These are phyloP conservation scores for Argopecten irradians DNA, from an alignment of 1,140 invertebrate genomes.

Conservation along the genomic window DNA sequence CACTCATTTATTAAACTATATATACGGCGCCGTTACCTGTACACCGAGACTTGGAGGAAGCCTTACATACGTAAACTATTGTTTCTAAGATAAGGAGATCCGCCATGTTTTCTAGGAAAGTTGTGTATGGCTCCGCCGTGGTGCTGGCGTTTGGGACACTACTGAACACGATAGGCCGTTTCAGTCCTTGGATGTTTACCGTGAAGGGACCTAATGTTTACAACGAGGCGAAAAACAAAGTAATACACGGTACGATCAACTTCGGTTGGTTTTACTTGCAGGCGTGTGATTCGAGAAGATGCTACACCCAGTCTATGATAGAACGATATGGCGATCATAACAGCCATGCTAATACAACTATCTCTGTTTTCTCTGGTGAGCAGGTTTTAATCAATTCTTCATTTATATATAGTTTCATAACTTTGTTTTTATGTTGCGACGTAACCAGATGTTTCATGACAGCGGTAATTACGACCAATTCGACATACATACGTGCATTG, in stretches of 20 bases:
- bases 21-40: not conserved
- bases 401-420: too few relatives aligned
- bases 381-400: not conserved
- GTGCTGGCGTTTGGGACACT: not conserved
- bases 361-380: not conserved
- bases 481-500: too few relatives aligned
- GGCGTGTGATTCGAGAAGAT: not conserved
- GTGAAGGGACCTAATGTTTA: not conserved
- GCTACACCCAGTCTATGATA: not conserved
- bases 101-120: constrained; percentile 15
- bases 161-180: not conserved
- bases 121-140: not conserved
- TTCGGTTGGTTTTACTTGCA: not conserved
- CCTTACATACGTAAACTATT: not conserved
- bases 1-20: not conserved
- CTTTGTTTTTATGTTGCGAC: not conserved
- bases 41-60: not conserved
- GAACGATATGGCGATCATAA: not conserved
- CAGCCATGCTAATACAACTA: not conserved
- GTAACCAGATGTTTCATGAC: too few relatives aligned
- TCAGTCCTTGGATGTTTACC: not conserved
- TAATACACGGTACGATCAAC: not conserved
- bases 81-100: not conserved
- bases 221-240: not conserved
- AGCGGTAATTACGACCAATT: too few relatives aligned